phyloP scores from a whole-genome alignment of 2,113 vertebrate genomes.

The Rhinoptilus africanus region DNA sequence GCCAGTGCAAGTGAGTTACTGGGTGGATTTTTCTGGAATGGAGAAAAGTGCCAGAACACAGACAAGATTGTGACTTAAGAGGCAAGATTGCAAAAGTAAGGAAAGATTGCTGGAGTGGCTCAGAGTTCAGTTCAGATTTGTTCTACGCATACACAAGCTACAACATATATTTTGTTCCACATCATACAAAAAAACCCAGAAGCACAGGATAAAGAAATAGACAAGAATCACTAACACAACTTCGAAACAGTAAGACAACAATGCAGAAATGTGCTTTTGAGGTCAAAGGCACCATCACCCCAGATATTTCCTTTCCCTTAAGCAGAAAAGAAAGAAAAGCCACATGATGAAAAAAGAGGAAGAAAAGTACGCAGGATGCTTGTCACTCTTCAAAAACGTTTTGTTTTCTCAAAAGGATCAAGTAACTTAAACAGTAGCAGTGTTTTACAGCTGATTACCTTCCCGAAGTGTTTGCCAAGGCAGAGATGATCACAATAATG shows the following conservation, averaged over 20 bases:
- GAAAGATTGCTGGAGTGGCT: background rate
- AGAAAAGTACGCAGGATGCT: background rate
- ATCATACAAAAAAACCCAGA: background rate
- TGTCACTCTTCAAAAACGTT: background rate
- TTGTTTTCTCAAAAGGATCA: background rate
- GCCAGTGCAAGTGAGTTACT: background rate
- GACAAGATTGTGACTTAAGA: background rate
- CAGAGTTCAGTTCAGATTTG: background rate
- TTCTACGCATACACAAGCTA: background rate
- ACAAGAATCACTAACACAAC: background rate
- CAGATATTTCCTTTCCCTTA: background rate
- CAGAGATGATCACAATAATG: background rate
- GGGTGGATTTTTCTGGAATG: background rate
- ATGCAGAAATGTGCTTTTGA: background rate
- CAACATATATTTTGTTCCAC: background rate
- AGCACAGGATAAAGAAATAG: background rate
- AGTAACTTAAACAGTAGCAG: background rate
- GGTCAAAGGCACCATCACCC: background rate
- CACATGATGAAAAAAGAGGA: rapidly evolving
- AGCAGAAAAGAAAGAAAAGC: background rate
- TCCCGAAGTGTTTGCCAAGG: background rate
- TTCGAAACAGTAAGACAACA: background rate
- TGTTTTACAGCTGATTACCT: background rate
- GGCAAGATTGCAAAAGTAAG: background rate
- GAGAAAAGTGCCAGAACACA: background rate